A percentile compares a stretch with the other conserved stretches of the same genome.
phyloP scores from a whole-genome alignment of 2,888 invertebrate species.

The Creontiades dilutus region DNA sequence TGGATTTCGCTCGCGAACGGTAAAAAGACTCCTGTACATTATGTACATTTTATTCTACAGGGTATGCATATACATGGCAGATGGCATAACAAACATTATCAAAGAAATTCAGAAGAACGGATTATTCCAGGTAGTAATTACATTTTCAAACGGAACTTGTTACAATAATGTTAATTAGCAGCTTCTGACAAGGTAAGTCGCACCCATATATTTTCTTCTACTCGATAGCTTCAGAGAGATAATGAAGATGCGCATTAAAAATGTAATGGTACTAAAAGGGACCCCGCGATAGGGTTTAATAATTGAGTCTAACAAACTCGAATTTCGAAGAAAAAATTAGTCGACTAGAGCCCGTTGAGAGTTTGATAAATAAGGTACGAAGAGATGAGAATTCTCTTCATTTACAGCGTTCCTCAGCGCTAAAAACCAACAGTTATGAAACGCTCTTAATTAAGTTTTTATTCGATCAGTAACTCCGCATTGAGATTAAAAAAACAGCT shows the following conservation, averaged over 20 bases:
- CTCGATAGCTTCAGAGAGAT: not conserved
- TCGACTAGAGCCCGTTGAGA: not conserved
- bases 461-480: not conserved
- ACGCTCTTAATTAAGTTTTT: not conserved
- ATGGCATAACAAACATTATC: no score
- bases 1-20: no score
- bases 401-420: not conserved
- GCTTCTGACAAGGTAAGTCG: not conserved
- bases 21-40: no score
- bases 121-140: no score
- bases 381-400: constrained; percentile 1
- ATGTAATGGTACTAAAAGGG: not conserved
- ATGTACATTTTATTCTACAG: no score
- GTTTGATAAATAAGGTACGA: not conserved
- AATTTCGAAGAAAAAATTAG: not conserved
- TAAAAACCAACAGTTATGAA: constrained; percentile 30
- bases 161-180: not conserved
- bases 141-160: not conserved
- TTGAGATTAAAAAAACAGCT: not conserved
- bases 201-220: not conserved
- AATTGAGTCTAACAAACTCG: not conserved
- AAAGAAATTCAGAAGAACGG: no score
- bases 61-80: no score
- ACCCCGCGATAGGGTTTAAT: not conserved
- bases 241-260: constrained; percentile 21